Evolutionary conservation across 2,888 invertebrate species (phyloP), one percentile per base, ranked within the genome.

Genomic region (Acanthosepion lycidas): DNA sequence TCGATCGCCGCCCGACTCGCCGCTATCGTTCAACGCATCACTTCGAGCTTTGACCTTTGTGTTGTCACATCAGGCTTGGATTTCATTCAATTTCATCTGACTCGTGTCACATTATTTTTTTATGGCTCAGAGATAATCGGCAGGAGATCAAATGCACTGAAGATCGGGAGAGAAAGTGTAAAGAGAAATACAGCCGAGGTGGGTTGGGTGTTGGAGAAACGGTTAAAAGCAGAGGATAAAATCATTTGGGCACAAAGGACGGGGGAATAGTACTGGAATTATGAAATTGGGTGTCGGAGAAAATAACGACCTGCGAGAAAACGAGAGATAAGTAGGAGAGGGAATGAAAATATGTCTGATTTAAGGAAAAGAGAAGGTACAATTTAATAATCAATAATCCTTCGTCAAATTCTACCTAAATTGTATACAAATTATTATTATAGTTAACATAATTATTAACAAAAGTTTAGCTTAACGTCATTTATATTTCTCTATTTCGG

Each of bases 151-250:
- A n/a, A n/a, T 8, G 78, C 3, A 3, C 12, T n/a, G n/a, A n/a
- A 6, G n/a, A n/a, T 3, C 6, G 78, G n/a, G n/a, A n/a, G 78
- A n/a, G 12, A 78, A n/a, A n/a, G 12, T 8, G n/a, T 9, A 78
- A 78, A n/a, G n/a, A 78, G 18, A n/a, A 78, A 78, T 4, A n/a
- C n/a, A 78, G n/a, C 2, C n/a, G 15, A 4, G n/a, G 78, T n/a
- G 6, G n/a, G n/a, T 0, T 1, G 78, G n/a, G 78, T 15, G n/a
- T 0, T 0, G 0, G 9, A 78, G n/a, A 78, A n/a, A 4, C 1
- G 2, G 64, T 28, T 26, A 64, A 8, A 78, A n/a, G n/a, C 8
- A n/a, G 9, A 4, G 15, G 28, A 8, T 9, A 28, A 28, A 8
- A 51, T 12, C 51, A 0, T 0, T 51, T 15, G 8, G 51, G 15